Evolutionary conservation across 1,140 invertebrate species (phyloP).

Genomic region (Conus betulinus): DNA sequence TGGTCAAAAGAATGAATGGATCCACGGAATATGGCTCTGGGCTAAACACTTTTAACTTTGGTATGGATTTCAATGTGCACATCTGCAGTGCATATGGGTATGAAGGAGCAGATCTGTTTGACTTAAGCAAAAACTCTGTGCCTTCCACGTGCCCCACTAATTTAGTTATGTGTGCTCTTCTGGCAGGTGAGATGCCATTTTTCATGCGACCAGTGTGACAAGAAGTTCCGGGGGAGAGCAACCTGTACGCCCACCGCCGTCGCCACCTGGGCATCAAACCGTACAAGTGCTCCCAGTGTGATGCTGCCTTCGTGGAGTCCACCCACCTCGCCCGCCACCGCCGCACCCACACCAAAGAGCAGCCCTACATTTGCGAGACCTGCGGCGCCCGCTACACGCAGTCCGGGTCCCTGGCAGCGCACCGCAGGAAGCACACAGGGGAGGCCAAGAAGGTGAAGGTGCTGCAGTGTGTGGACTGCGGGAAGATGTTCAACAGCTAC

Average conservation of each 20-base stretch:
- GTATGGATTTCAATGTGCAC: too few species aligned
- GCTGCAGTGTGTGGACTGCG: slow-evolving; percentile 47
- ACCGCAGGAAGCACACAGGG: slow-evolving; percentile 38
- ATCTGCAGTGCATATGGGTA: too few species aligned
- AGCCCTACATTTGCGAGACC: slow-evolving; percentile 44
- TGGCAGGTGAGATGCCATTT: slow-evolving; percentile 32
- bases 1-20: too few species aligned
- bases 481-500: slow-evolving; percentile 50
- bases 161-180: not conserved
- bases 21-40: too few species aligned
- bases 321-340: slow-evolving; percentile 37
- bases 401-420: slow-evolving; percentile 36
- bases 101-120: too few species aligned
- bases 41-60: too few species aligned
- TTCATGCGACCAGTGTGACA: slow-evolving; percentile 53
- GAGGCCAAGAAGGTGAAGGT: slow-evolving; percentile 28
- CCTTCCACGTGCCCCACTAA: too few species aligned
- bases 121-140: too few species aligned
- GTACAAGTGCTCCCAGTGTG: slow-evolving; percentile 41
- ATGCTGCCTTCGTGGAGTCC: slow-evolving; percentile 32
- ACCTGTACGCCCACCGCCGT: slow-evolving; percentile 66
- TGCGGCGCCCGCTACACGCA: slow-evolving; percentile 43
- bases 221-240: slow-evolving; percentile 55
- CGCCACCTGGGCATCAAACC: slow-evolving; percentile 33
- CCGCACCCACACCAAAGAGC: slow-evolving; percentile 41